A percentile compares a stretch with the other conserved stretches of the same genome.
Conservation (phyloP, 1,140 invertebrate genomes). For the Cotesia glomerata region DNA sequence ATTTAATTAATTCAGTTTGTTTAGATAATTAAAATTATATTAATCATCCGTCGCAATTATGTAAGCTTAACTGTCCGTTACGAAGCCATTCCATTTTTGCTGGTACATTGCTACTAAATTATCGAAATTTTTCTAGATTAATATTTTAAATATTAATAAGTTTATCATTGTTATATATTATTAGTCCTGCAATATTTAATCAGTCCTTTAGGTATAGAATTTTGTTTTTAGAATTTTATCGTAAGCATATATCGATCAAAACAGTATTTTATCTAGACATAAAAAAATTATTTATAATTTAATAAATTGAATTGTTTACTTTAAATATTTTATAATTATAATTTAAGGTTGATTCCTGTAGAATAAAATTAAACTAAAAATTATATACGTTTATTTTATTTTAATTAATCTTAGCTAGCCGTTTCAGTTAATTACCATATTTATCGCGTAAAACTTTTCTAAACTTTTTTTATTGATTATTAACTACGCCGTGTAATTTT, state of each 20-base stretch:
- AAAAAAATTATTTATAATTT: no score
- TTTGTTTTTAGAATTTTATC: neutral
- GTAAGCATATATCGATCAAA: neutral
- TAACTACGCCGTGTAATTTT: neutral
- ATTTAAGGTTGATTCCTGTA: no score
- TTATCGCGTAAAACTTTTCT: constrained; percentile 22
- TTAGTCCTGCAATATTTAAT: neutral
- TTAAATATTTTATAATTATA: neutral
- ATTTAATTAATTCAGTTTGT: neutral
- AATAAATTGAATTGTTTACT: no score
- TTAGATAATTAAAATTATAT: neutral
- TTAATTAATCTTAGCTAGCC: constrained; percentile 29
- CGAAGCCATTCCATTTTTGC: constrained; percentile 27
- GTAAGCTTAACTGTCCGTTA: constrained; percentile 18
- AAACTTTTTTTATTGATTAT: neutral
- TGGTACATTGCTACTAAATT: constrained; percentile 2
- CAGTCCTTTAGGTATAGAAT: neutral
- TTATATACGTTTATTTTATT: neutral
- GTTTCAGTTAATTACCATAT: constrained; percentile 42
- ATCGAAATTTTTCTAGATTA: neutral
- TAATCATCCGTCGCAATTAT: constrained; percentile 11
- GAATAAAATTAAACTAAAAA: no score
- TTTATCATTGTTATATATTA: constrained; percentile 16
- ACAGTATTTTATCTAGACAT: no score
- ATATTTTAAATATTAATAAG: constrained; percentile 4